Conservation (phyloP, 2,113 vertebrate species). For the Galeopterus variegatus region DNA sequence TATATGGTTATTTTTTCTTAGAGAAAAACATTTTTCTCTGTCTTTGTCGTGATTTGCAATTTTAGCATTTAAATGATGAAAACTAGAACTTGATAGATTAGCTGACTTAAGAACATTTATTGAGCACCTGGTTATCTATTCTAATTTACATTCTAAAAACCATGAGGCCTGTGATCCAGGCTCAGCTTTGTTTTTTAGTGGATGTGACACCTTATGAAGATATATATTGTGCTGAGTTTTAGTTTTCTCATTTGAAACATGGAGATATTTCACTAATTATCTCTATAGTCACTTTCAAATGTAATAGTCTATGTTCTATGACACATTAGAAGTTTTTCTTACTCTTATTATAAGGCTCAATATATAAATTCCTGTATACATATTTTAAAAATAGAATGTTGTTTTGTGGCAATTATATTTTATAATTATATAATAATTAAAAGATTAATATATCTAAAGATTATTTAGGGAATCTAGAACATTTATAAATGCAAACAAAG, state of each 20-base stretch:
- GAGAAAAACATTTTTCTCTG: background rate
- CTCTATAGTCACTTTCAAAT: background rate
- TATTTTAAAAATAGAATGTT: background rate
- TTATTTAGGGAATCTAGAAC: background rate
- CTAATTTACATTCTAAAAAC: background rate
- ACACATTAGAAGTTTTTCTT: background rate
- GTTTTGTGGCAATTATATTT: background rate
- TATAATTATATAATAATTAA: no score
- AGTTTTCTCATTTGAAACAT: background rate
- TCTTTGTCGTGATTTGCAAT: conserved; percentile 13
- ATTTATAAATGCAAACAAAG: background rate
- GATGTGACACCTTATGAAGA: background rate
- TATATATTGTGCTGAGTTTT: background rate
- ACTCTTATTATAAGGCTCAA: background rate
- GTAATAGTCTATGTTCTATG: background rate
- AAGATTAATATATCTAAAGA: background rate
- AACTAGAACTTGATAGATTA: background rate
- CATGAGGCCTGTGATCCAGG: background rate
- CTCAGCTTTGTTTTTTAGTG: background rate
- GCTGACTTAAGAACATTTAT: background rate
- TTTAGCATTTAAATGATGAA: conserved; percentile 43
- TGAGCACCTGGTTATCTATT: background rate
- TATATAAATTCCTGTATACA: background rate
- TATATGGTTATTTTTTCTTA: conserved; percentile 11
- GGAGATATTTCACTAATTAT: background rate